A percentile compares a stretch with the other conserved stretches of the same genome.
Evolutionary conservation across 2,113 vertebrate species (phyloP).

Genomic region (Halichoeres trimaculatus): DNA sequence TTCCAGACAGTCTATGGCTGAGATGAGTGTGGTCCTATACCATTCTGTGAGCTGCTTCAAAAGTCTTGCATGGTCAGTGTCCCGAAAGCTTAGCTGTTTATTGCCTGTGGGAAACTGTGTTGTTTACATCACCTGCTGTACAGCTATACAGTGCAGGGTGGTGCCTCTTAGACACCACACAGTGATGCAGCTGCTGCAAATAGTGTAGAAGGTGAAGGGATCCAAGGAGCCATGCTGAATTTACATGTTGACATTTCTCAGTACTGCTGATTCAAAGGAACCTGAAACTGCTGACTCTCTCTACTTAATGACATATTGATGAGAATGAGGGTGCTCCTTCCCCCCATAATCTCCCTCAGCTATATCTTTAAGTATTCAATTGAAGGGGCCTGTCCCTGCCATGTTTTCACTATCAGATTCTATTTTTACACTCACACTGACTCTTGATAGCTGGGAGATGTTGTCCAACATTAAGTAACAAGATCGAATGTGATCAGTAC

Average conservation of each 20-base stretch:
- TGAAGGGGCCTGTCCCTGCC: neutral
- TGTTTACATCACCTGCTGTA: slow-evolving; percentile 62
- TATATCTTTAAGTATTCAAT: neutral
- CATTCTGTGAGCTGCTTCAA: slow-evolving; percentile 22
- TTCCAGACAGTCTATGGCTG: slow-evolving; percentile 20
- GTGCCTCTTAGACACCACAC: slow-evolving; percentile 27
- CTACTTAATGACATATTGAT: slow-evolving; percentile 37
- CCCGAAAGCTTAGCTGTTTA: slow-evolving; percentile 22
- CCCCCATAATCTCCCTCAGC: slow-evolving; percentile 10
- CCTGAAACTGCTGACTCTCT: slow-evolving; percentile 44
- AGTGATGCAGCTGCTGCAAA: slow-evolving; percentile 55
- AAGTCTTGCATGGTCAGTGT: slow-evolving; percentile 31
- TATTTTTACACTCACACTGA: neutral
- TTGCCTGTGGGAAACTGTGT: slow-evolving; percentile 44
- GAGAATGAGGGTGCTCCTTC: slow-evolving; percentile 12
- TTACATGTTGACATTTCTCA: slow-evolving; percentile 32
- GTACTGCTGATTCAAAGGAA: slow-evolving; percentile 48
- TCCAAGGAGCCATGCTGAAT: slow-evolving; percentile 28
- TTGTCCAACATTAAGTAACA: neutral
- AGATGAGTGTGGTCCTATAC: slow-evolving; percentile 15
- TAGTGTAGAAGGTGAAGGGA: slow-evolving; percentile 8
- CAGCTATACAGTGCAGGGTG: slow-evolving; percentile 31
- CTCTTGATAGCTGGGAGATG: neutral
- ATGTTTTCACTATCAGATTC: neutral
- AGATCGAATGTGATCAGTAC: neutral